Percentiles rank a stretch among this genome's conserved stretches.
phyloP scores from a whole-genome alignment of 2,113 vertebrate species.

The Xiphias gladius region DNA sequence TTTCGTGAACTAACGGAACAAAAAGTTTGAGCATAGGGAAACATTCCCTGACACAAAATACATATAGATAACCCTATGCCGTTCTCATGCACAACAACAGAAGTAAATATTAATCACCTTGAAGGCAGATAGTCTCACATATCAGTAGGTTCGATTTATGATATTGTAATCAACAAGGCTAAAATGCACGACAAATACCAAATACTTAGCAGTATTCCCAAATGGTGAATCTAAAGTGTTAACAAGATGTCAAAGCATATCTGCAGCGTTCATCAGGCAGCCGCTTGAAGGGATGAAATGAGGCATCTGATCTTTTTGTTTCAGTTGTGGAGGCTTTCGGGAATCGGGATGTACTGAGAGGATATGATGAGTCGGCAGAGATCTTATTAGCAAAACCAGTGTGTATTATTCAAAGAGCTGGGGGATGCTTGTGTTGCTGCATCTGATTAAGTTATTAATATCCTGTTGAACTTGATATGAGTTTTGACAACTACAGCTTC shows the following conservation, averaged over 20 bases:
- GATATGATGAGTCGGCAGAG: slow-evolving; percentile 68
- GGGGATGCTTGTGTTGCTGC: slow-evolving; percentile 40
- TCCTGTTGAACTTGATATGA: slow-evolving; percentile 42
- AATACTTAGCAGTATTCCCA: background rate
- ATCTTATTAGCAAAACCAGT: slow-evolving; percentile 66
- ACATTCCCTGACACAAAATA: slow-evolving; percentile 8
- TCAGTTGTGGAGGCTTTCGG: slow-evolving; percentile 50
- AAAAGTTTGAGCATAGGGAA: background rate
- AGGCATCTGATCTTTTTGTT: slow-evolving; percentile 69
- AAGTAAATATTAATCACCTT: slow-evolving; percentile 21
- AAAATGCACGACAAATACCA: slow-evolving; percentile 4
- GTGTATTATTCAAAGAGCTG: slow-evolving; percentile 61
- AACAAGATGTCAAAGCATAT: slow-evolving; percentile 48
- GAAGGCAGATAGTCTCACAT: slow-evolving; percentile 12
- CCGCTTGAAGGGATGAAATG: slow-evolving; percentile 59
- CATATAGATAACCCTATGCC: background rate
- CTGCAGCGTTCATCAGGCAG: slow-evolving; percentile 54
- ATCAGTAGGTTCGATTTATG: slow-evolving; percentile 10
- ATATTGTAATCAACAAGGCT: background rate
- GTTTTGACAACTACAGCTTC: slow-evolving; percentile 31
- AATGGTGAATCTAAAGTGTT: slow-evolving; percentile 25
- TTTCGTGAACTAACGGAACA: background rate
- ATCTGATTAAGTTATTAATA: slow-evolving; percentile 63
- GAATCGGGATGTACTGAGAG: slow-evolving; percentile 42
- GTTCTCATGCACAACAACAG: background rate